Evolutionary conservation across 2,888 invertebrate genomes (phyloP).

Genomic region (Pyrochroa serraticornis): DNA sequence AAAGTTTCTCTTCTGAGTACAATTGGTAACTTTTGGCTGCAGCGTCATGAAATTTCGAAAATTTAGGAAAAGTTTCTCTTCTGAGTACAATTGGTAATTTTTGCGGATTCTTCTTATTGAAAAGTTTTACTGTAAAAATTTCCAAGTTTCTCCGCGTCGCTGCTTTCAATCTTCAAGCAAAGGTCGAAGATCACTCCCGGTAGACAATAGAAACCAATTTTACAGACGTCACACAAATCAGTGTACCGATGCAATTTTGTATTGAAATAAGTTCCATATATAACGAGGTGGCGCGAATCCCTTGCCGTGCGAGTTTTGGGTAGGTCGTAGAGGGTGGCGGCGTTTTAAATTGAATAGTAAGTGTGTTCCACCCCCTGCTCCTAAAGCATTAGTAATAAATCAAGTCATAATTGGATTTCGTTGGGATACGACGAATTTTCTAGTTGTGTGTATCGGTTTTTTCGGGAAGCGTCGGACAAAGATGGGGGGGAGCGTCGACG

Average conservation of each 20-base stretch:
- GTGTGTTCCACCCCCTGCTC: conserved; percentile 18
- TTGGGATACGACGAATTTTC: conserved; percentile 23
- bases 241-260: background rate
- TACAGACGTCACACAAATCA: conserved; percentile 1
- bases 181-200: background rate
- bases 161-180: background rate
- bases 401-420: conserved; percentile 35
- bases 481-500: background rate
- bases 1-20: too few species aligned
- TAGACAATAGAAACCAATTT: background rate
- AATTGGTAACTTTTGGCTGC: too few species aligned
- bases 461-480: conserved; percentile 6
- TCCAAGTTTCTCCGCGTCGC: background rate
- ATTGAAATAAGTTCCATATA: conserved; percentile 3
- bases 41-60: too few species aligned
- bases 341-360: conserved; percentile 19
- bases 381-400: conserved; percentile 34
- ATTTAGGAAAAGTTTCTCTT: too few species aligned
- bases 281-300: too few species aligned
- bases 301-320: background rate
- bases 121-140: too few species aligned
- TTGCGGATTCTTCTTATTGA: too few species aligned
- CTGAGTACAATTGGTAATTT: too few species aligned
- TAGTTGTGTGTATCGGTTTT: conserved; percentile 9
- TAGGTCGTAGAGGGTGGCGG: conserved; percentile 4